Base-by-base conservation (phyloP, 92 coral and sea anemone species). In the Phymanthus crucifer region DNA sequence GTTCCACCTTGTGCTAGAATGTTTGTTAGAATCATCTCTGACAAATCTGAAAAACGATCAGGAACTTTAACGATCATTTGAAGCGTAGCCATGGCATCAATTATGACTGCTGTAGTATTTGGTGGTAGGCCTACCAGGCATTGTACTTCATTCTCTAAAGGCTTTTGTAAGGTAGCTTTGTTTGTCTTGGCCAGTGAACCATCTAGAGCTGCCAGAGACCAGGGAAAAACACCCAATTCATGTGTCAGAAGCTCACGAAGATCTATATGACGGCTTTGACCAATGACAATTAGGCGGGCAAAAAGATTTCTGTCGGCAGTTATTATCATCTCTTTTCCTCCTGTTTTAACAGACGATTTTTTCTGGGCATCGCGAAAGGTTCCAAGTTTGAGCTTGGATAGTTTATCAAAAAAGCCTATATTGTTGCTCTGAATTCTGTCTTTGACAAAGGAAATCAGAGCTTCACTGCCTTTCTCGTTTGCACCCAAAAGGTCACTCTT, bases 251-350 rank as follows among this genome's bases (percentile, higher is more conserved):
- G 50, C 19, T 87, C 83, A 46, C 66, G 40, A 21, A 90, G 52
- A 50, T 87, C 89, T 74, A 87, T 40, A 19, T 90, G 46, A 14
- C 80, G 84, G 68, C 77, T 87, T 66, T 90, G 91, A 21, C 83
- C 91, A 76, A 90, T 80, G 57, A 87, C 89, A 13, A 90, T 66
- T 23, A 88, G 46, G 10, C 88, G 77, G 23, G 90, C 90, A 74
- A 88, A 91, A 13, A 87, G 61, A 46, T 82, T 85, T 82, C 88
- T 81, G 78, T 91, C 90, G 2, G 90, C 88, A 72, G 73, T 75
- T 48, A 91, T 21, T 18, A 87, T 72, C 12, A 78, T 57, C 61
- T 64, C 74, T 78, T 61, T 81, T 21, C 78, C 84, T 72, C 80
- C 83, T 45, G 73, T 80, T 69, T 73, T 74, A 23, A 75, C 74